Percentiles rank a stretch among this genome's conserved stretches.
Evolutionary conservation across 2,888 invertebrate genomes (phyloP).

Genomic region (Archips crataeganus): DNA sequence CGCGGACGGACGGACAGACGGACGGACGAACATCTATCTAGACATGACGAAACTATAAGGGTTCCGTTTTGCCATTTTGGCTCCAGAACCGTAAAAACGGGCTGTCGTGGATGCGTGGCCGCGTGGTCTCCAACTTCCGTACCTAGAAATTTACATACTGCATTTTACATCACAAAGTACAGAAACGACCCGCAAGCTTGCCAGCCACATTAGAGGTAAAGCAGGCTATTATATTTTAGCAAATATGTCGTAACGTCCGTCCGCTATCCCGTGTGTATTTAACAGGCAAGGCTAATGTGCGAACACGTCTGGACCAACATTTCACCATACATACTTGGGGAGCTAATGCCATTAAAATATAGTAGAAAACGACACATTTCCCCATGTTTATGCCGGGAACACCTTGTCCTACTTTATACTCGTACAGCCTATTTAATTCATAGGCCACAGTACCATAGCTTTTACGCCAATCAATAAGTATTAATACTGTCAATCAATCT

Average conservation of each 20-base stretch:
- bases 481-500: too few relatives aligned
- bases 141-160: neutral
- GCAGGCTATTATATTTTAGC: conserved; percentile 29
- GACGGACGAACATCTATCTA: too few relatives aligned
- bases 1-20: too few relatives aligned
- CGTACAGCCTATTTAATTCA: too few relatives aligned
- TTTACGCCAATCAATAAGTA: too few relatives aligned
- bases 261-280: conserved; percentile 59
- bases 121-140: neutral
- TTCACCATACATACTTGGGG: neutral
- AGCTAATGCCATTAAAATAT: neutral
- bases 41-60: too few relatives aligned
- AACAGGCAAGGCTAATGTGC: conserved; percentile 71
- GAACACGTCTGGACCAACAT: conserved; percentile 58
- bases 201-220: conserved; percentile 6
- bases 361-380: neutral
- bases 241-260: conserved; percentile 45
- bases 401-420: too few relatives aligned
- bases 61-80: too few relatives aligned
- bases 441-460: too few relatives aligned
- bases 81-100: too few relatives aligned
- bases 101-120: too few relatives aligned
- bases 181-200: neutral
- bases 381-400: neutral
- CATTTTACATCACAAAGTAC: neutral